Conservation (phyloP, 1,140 invertebrate species). For the Agrilus planipennis region DNA sequence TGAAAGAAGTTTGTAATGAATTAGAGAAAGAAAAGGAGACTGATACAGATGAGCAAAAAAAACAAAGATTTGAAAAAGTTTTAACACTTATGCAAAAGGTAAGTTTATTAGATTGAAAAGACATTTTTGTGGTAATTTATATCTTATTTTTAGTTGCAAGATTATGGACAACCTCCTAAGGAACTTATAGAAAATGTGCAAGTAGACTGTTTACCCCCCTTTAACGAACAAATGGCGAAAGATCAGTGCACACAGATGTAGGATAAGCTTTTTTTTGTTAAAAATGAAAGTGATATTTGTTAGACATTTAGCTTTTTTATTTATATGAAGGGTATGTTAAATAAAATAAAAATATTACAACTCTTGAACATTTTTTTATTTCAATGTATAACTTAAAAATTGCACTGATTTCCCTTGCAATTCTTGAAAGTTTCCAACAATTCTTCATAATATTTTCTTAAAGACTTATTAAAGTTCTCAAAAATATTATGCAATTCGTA, state of each 20-base stretch:
- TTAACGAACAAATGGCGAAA: background rate
- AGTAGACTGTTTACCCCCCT: background rate
- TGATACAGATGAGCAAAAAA: slow-evolving; percentile 61
- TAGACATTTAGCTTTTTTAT: too few relatives aligned
- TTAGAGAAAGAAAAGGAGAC: slow-evolving; percentile 60
- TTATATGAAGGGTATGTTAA: too few relatives aligned
- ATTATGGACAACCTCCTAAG: slow-evolving; percentile 70
- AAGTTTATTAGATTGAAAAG: slow-evolving; percentile 10
- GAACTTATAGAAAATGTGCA: too few relatives aligned
- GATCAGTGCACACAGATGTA: background rate
- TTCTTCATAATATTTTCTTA: slow-evolving; percentile 5
- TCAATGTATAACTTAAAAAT: background rate
- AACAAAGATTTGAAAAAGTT: slow-evolving; percentile 62
- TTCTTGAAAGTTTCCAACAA: background rate
- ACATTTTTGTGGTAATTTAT: slow-evolving; percentile 6
- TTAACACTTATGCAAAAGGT: slow-evolving; percentile 73
- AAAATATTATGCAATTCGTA: slow-evolving; percentile 55
- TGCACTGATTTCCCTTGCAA: background rate
- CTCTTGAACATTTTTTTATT: background rate
- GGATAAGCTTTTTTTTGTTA: background rate
- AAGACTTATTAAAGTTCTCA: slow-evolving; percentile 9
- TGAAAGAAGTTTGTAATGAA: slow-evolving; percentile 60
- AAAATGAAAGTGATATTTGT: too few relatives aligned
- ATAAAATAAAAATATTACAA: background rate
- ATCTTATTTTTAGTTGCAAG: slow-evolving; percentile 53